phyloP scores from a whole-genome alignment of 1,140 invertebrate species.

The Bathynomus jamesi region DNA sequence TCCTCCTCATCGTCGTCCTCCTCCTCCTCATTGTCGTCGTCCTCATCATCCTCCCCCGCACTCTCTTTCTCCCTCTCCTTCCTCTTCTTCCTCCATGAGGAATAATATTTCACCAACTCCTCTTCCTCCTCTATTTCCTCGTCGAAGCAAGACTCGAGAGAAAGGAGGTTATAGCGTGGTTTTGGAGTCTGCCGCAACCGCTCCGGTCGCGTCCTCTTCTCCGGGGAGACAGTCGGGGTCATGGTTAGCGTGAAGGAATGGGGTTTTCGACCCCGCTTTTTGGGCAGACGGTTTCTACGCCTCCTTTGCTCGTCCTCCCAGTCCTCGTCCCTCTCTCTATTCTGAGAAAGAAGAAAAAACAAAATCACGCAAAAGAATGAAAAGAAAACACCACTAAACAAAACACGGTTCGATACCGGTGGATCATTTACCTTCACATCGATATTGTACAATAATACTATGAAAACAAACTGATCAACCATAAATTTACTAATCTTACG shows the following conservation, averaged over 20 bases:
- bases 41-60: background rate
- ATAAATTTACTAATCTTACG: no score
- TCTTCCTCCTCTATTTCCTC: background rate
- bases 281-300: background rate
- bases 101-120: background rate
- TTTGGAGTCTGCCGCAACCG: background rate
- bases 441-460: no score
- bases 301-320: background rate
- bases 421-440: no score
- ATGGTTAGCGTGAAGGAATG: background rate
- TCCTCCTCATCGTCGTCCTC: background rate
- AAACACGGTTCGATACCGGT: no score
- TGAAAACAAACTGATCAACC: no score
- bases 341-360: background rate
- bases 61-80: background rate
- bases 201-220: background rate
- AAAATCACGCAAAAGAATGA: no score
- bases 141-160: background rate
- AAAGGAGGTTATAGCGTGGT: background rate
- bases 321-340: background rate
- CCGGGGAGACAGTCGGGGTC: background rate
- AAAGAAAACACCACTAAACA: no score
- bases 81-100: background rate
- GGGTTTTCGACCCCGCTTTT: background rate
- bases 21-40: background rate